Base-by-base conservation (phyloP, 1,140 invertebrate species). In the Dinothrombium tinctorium region DNA sequence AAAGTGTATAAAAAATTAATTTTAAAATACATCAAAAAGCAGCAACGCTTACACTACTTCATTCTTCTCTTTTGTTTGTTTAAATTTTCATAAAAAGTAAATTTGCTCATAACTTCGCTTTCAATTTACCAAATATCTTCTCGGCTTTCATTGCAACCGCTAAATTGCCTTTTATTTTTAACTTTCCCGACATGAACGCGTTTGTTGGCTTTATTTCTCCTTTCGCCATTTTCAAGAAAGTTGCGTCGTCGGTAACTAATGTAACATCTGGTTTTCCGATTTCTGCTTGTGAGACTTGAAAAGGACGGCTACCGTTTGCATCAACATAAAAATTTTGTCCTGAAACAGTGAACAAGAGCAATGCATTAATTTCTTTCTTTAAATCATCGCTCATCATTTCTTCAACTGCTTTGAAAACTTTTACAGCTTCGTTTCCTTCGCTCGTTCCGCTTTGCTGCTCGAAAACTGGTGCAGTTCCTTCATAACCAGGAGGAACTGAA, bases 101-200 rank as follows among this genome's bases (percentile, higher is more conserved):
- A n/a, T n/a, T n/a, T n/a, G n/a, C n/a, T 43, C 23, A 63, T 12
- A 64, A 45, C 44, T 75, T 75, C n/a, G 74, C 70, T 56, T 83
- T 83, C 22, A 90, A 64, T 42, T 72, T 71, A 35, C 63, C 63
- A 77, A 95, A 83, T 3, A 96, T 62, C 59, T 87, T 89, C 58
- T 96, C 89, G 42, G 95, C 56, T 57, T 92, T 90, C 73, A 96
- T 83, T 1, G 89, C 90, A 55, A 89, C 79, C 48, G 76, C 74
- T 53, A 96, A 65, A 55, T 90, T 83, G 1, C 90, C 90, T 49
- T 68, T 71, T 43, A 98, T 82, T 62, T 90, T 92, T 33, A 98
- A 60, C 62, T 94, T 95, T 22, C 90, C 90, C 53, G 74, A 73
- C 84, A 96, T 90, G 57, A 90, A 92, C 8, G 89, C 87, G 19